Conservation (phyloP, 2,888 invertebrate species). For the Lumbricus terrestris region DNA sequence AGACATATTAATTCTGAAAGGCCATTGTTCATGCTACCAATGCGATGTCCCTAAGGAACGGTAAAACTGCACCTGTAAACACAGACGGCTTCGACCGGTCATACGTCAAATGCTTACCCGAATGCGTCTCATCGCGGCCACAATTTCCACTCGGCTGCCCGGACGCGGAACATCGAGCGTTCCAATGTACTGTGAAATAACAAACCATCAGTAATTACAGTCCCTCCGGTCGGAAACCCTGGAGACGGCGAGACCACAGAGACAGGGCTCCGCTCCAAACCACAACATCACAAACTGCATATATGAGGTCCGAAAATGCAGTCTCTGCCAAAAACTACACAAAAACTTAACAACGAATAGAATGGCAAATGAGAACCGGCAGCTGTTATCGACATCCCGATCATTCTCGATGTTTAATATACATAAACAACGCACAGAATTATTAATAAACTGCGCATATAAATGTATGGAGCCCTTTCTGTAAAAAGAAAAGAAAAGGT, state of each 20-base stretch:
- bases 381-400: background rate
- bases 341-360: background rate
- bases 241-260: background rate
- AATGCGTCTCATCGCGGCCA: slow-evolving; percentile 96
- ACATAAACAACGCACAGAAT: background rate
- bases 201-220: slow-evolving; percentile 24
- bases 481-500: background rate
- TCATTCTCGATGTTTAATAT: background rate
- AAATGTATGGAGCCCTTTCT: background rate
- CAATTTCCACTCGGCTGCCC: slow-evolving; percentile 93
- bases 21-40: background rate
- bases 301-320: background rate
- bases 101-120: slow-evolving; percentile 72
- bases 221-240: background rate
- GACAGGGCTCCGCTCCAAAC: background rate
- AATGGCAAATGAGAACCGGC: background rate
- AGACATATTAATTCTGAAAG: background rate
- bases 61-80: background rate
- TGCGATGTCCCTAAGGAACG: background rate
- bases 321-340: background rate
- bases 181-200: slow-evolving; percentile 85
- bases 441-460: background rate
- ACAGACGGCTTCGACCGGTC: background rate
- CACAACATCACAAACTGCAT: background rate
- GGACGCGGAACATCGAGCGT: slow-evolving; percentile 95